A percentile compares a stretch with the other conserved stretches of the same genome.
These are phyloP conservation scores for Zosterops pallidus DNA, from an alignment of 2,113 vertebrate species.

Conservation along the genomic window DNA sequence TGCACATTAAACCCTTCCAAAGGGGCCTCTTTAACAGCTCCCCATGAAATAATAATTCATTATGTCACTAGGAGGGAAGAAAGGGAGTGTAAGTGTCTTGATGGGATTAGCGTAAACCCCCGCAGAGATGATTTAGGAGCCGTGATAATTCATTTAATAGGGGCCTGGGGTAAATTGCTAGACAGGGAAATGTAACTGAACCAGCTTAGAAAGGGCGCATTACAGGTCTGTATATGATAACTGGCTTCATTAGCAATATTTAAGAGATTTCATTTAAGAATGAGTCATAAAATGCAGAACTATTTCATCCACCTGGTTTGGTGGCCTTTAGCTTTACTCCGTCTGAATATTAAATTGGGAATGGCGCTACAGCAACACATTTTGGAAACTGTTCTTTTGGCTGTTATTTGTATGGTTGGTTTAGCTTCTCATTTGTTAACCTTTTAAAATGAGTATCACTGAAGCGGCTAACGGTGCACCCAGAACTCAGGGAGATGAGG, in stretches of 20 bases:
- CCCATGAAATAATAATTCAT: slow-evolving; percentile 84
- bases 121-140: slow-evolving; percentile 84
- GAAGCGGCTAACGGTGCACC: slow-evolving; percentile 65
- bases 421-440: slow-evolving; percentile 86
- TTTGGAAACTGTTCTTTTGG: slow-evolving; percentile 81
- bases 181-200: slow-evolving; percentile 80
- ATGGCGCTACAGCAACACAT: slow-evolving; percentile 77
- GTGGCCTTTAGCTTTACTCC: slow-evolving; percentile 81
- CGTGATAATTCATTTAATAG: slow-evolving; percentile 86
- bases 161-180: slow-evolving; percentile 82
- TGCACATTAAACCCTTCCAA: slow-evolving; percentile 67
- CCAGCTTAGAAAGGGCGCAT: slow-evolving; percentile 73
- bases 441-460: slow-evolving; percentile 80
- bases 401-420: slow-evolving; percentile 87
- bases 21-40: slow-evolving; percentile 80
- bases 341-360: slow-evolving; percentile 83
- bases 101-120: slow-evolving; percentile 84
- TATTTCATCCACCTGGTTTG: slow-evolving; percentile 81
- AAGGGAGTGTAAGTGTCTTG: slow-evolving; percentile 83
- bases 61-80: slow-evolving; percentile 78
- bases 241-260: slow-evolving; percentile 83
- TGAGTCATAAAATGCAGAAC: slow-evolving; percentile 79
- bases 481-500: slow-evolving; percentile 62
- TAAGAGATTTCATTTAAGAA: slow-evolving; percentile 82
- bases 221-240: slow-evolving; percentile 73